Percentiles rank a stretch among this genome's conserved stretches.
Evolutionary conservation across 2,888 invertebrate genomes (phyloP).

Genomic region (Tromatobia lineatoria): DNA sequence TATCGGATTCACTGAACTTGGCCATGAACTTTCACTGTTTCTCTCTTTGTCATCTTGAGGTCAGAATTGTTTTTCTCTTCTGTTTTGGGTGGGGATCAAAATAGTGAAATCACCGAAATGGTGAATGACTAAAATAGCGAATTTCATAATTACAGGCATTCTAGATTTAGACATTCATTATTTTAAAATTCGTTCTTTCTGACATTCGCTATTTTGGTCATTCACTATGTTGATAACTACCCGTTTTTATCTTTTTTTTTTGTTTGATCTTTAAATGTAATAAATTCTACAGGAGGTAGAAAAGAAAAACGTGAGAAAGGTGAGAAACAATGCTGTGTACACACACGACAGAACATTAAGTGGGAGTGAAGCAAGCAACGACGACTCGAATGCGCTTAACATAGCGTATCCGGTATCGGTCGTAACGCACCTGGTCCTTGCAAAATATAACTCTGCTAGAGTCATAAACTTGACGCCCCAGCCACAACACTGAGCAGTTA

Average conservation of each 20-base stretch:
- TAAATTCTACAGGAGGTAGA: not conserved
- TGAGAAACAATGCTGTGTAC: constrained; percentile 4
- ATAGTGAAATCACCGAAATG: no score
- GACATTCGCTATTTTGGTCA: no score
- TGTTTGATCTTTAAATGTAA: not conserved
- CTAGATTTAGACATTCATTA: no score
- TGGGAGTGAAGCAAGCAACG: constrained; percentile 9
- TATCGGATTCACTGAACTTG: constrained; percentile 54
- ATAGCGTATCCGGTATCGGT: constrained; percentile 57
- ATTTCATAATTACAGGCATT: no score
- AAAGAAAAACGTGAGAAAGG: not conserved
- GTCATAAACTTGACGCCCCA: constrained; percentile 41
- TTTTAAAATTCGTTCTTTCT: no score
- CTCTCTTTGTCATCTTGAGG: not conserved
- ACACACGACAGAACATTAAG: not conserved
- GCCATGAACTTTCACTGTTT: constrained; percentile 56
- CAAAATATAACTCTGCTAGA: constrained; percentile 50
- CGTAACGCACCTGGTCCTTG: constrained; percentile 59
- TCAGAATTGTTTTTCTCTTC: not conserved
- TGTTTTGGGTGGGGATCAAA: no score
- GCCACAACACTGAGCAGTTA: constrained; percentile 17
- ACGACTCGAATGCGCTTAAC: constrained; percentile 30
- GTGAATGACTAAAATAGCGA: no score
- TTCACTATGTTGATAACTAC: no score
- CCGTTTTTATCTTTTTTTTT: not conserved